Percentiles rank a stretch among this genome's conserved stretches.
phyloP scores from a whole-genome alignment of 1,140 invertebrate species.

The Hesperophylax magnus region DNA sequence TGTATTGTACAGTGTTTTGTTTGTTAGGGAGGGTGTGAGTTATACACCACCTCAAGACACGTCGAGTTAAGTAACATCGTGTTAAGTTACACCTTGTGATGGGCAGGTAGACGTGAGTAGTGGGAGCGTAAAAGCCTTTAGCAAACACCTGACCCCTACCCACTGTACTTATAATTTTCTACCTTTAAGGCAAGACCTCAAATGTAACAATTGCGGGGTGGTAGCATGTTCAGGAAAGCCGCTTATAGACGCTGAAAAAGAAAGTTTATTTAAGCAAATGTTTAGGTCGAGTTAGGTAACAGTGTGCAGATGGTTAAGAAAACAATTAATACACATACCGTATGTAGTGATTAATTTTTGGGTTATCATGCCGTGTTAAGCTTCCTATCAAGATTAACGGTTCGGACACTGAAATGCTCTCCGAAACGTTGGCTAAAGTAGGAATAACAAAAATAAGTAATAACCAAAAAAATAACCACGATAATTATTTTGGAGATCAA shows the following conservation, averaged over 20 bases:
- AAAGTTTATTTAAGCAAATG: constrained; percentile 8
- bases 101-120: constrained; percentile 24
- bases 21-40: too few relatives aligned
- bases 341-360: too few relatives aligned
- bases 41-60: not conserved
- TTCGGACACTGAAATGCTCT: too few relatives aligned
- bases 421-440: too few relatives aligned
- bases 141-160: constrained; percentile 30
- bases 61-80: not conserved
- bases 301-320: not conserved
- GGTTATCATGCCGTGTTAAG: too few relatives aligned
- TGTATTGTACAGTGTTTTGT: too few relatives aligned
- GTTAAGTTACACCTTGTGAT: constrained; percentile 23
- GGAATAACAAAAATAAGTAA: too few relatives aligned
- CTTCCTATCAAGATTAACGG: too few relatives aligned
- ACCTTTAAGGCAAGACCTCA: constrained; percentile 76
- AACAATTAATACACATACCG: too few relatives aligned
- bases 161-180: constrained; percentile 58
- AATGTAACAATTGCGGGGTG: constrained; percentile 71
- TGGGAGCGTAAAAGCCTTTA: constrained; percentile 23
- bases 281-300: not conserved
- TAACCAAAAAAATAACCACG: too few relatives aligned
- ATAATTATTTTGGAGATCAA: too few relatives aligned
- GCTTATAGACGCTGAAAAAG: constrained; percentile 67
- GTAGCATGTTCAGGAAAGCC: constrained; percentile 70